A percentile compares a stretch with the other conserved stretches of the same genome.
phyloP scores from a whole-genome alignment of 1,140 invertebrate species.

The Zaprionus ornatus region DNA sequence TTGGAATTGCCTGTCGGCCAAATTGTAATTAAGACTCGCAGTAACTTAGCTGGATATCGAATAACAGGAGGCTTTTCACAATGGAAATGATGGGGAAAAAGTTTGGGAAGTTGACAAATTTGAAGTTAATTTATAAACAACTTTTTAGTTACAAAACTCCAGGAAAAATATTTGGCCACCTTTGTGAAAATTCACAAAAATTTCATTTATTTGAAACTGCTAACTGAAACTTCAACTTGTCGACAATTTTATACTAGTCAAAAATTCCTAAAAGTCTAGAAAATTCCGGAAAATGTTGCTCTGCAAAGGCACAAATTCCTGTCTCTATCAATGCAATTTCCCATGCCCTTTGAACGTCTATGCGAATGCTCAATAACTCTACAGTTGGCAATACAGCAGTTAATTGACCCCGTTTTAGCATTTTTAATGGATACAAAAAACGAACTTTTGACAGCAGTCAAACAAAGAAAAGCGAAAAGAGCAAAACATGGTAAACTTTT shows the following conservation, averaged over 20 bases:
- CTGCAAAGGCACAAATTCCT: background rate
- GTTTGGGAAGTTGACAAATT: background rate
- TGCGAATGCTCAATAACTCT: background rate
- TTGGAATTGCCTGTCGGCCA: slow-evolving; percentile 16
- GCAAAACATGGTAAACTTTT: background rate
- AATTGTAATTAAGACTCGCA: slow-evolving; percentile 23
- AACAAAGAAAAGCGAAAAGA: slow-evolving; percentile 1
- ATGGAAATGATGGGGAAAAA: background rate
- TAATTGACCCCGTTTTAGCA: slow-evolving; percentile 4
- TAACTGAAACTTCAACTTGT: background rate
- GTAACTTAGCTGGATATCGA: background rate
- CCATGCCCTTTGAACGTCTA: background rate
- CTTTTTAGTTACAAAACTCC: background rate
- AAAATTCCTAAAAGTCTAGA: background rate
- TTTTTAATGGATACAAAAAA: slow-evolving; percentile 3
- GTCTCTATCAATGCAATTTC: background rate
- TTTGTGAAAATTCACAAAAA: too few species aligned
- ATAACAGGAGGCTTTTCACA: background rate
- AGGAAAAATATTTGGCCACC: background rate
- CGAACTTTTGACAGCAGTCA: background rate
- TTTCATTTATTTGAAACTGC: background rate
- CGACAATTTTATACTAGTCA: background rate
- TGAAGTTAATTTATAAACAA: background rate
- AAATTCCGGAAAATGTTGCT: background rate
- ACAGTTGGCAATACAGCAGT: background rate